Evolutionary conservation across 1,140 invertebrate species (phyloP), one percentile per base, ranked within the genome.

Genomic region (Pseudomyrmex concolor): DNA sequence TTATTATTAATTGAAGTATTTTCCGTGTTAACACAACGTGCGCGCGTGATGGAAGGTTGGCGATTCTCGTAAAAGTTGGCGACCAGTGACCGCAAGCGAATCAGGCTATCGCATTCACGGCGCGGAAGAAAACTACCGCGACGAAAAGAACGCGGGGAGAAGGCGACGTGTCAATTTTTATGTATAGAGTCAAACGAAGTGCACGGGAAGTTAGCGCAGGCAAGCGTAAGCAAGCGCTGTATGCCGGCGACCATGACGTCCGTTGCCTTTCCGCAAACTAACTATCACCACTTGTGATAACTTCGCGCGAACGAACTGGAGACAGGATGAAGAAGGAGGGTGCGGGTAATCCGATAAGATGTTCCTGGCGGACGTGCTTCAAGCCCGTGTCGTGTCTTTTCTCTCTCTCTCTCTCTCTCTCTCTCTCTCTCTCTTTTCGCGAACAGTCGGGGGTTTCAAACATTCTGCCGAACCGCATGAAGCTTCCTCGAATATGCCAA

Each of bases 291-390:
- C 89, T 92, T 88, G 90, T 86, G 90, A 90, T 91, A 91, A 91
- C 90, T 91, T 91, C 87, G 80, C 78, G 68, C 48, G 54, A 77
- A 22, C 59, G 63, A 25, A 51, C 8, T 34, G 34, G 59, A 43
- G 34, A 57, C 43, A 50, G 55, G 19, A 10, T 12, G 59, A 25
- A 68, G 22, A n/a, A 67, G 19, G 25, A 45, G 73, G 57, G 82
- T 81, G 68, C 68, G 87, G 84, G 91, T 93, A 93, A 93, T 93
- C 91, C 90, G 90, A 93, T 93, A 92, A 93, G 92, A 93, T 91
- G 91, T 90, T 91, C 85, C 86, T 83, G 78, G 85, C 84, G 88
- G 87, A 92, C 89, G 90, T 90, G 89, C 86, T 89, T 78, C 73
- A 85, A 77, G 0, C 50, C 86, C 78, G 25, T 51, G 82, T 84